Evolutionary conservation across 1,140 invertebrate genomes (phyloP), one percentile per base, ranked within the genome.

Genomic region (Contarinia nasturtii): DNA sequence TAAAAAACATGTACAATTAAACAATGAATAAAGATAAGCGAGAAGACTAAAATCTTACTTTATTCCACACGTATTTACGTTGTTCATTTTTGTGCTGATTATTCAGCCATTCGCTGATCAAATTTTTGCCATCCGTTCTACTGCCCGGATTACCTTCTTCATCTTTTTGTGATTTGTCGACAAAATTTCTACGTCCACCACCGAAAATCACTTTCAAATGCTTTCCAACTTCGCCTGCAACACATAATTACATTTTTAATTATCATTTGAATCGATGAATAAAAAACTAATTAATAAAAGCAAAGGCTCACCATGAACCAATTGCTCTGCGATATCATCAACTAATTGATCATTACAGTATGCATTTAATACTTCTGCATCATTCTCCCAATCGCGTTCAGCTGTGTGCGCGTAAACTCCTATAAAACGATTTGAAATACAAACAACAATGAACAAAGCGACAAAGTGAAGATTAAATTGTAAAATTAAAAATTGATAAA

Each of bases 311-410:
- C 78, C 74, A 49, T 76, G 71, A 4, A 88, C 68, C 17, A 88
- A 66, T 57, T 89, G 85, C 3, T 70, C 63, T 0, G 82, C 82
- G 45, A 88, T 84, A 56, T 88, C 85, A 0, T 62, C 63, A 44
- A 58, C 50, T 50, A 58, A 33, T 11, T 64, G 54, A 50, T 55
- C 52, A 7, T 57, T 50, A 0, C 63, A 63, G 17, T 18, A 7
- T 8, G 49, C 58, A 5, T 53, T 54, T 40, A 53, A 21, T 14
- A 82, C 64, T 43, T 74, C 68, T 1, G 63, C 66, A 55, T 86
- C 81, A 48, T 74, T 71, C 63, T 89, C 85, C 84, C 84, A 89
- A 48, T 78, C 70, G 38, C 86, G 66, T 50, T 80, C 71, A 0
- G 83, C 69, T 0, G 76, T 74, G 57, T 87, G 79, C 0, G 86